Conservation (phyloP, 1,140 invertebrate genomes). For the Halictus rubicundus region DNA sequence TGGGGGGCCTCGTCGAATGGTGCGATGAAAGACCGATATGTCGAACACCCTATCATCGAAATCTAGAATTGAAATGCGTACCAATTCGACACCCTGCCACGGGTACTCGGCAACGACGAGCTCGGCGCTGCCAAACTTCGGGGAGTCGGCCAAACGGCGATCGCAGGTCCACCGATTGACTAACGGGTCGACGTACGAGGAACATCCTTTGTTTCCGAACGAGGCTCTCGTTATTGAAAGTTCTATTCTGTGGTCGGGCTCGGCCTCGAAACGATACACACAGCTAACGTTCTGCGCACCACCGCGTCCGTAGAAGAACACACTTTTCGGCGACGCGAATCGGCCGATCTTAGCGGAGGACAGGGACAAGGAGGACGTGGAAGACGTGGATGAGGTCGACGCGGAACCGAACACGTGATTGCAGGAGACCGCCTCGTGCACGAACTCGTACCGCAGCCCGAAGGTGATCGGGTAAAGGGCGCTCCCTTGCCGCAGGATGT, state of each 20-base stretch:
- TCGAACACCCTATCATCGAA: no score
- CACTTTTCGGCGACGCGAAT: conserved; percentile 89
- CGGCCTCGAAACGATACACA: conserved; percentile 87
- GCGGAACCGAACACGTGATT: conserved; percentile 82
- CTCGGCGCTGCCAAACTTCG: conserved; percentile 82
- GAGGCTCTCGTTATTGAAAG: conserved; percentile 84
- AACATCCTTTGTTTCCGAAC: conserved; percentile 86
- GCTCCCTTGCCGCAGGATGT: conserved; percentile 88
- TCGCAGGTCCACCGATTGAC: conserved; percentile 86
- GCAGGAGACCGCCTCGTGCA: conserved; percentile 82
- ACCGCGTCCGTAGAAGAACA: conserved; percentile 91
- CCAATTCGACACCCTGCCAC: conserved; percentile 86
- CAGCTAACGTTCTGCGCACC: conserved; percentile 88
- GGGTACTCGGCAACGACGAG: conserved; percentile 87
- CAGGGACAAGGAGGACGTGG: conserved; percentile 69
- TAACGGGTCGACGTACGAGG: conserved; percentile 84
- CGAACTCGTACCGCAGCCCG: conserved; percentile 90
- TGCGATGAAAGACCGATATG: no score
- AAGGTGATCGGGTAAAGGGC: conserved; percentile 89
- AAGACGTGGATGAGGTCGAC: conserved; percentile 63
- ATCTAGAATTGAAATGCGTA: no score
- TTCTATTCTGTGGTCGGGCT: conserved; percentile 84
- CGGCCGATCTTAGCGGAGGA: conserved; percentile 78
- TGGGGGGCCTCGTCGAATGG: no score
- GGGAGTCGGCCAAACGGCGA: conserved; percentile 62